Evolutionary conservation across 2,113 vertebrate species (phyloP), one percentile per base, ranked within the genome.

Genomic region (Laterallus jamaicensis): DNA sequence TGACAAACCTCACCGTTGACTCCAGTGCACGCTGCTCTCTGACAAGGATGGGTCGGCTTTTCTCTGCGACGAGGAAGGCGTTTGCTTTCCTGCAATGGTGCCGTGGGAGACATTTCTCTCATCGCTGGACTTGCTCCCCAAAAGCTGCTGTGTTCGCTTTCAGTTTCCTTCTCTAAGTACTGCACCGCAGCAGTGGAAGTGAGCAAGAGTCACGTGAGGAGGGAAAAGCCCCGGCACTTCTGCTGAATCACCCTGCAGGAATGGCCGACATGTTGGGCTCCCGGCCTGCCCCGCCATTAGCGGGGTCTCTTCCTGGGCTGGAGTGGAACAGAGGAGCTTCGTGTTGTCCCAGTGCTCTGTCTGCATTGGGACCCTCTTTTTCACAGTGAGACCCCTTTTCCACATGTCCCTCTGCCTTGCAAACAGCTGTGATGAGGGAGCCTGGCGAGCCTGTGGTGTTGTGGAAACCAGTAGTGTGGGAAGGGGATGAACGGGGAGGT

Each of bases 181-280:
- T 0, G 1, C 0, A 0, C 64, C 26, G 4, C 0, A 0, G 50
- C 20, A 31, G 16, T 64, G 54, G 39, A 44, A 78, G 32, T 9
- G 1, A 78, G n/a, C n/a, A 35, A 59, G 66, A 13, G 21, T 58
- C 56, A 52, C 3, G 0, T 70, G 71, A 54, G 54, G 35, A 59
- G 20, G 52, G 35, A 74, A 42, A 73, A 91, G 4, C 13, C 11
- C 25, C 4, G 0, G 9, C 5, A 2, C 24, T 91, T 64, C 39
- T 80, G 75, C 75, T 94, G 90, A 93, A 35, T 94, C 76, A 86
- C 26, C 10, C 24, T 15, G 6, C 1, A 6, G 32, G 82, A 80
- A 67, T 32, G 56, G 25, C 37, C 2, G 5, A 16, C 2, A 13
- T 2, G 0, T 20, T 2, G 4, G 55, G 21, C 32, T 85, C 31